Base-by-base conservation (phyloP, 2,888 invertebrate genomes). In the Drosophila austrosaltans region DNA sequence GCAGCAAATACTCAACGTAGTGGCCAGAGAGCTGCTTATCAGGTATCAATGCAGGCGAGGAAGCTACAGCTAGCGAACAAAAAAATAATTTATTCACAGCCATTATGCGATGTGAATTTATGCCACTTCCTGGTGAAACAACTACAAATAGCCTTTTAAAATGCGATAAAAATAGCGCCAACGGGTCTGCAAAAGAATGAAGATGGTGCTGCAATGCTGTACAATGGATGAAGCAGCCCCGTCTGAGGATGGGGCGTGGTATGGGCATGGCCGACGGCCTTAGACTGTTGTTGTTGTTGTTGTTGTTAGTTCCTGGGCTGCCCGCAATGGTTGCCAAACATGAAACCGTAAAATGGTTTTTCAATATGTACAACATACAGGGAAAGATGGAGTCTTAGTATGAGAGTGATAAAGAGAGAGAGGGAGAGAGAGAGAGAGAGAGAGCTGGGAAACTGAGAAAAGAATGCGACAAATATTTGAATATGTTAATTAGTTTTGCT, bases 141-240 rank as follows among this genome's bases (percentile, higher is more conserved):
- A 79, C 82, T 88, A 81, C 89, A 90, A 88, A 88, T 88, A 89
- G 89, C 82, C 89, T 87, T 89, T 90, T 90, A 89, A 89, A 89
- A 87, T 86, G 89, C 89, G 90, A 89, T 89, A 89, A 86, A 89
- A 89, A 83, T 82, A 86, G 87, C 81, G 85, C 85, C 88, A 89
- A 82, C 60, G 89, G 87, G 82, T 79, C 75, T 75, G 62, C 72
- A 62, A 61, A 42, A 60, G 60, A n/a, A 69, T 16, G 63, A 53
- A 59, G 83, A 78, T 77, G 89, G 81, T 73, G 78, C 78, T 74
- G 65, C 75, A 77, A 77, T 71, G 69, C 44, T 30, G 44, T 48
- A 68, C 56, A 57, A 73, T 82, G 82, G 74, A 68, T 4, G 22
- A 48, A 10, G 25, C 48, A 48, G 48, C 36, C 36, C 10, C 8